Evolutionary conservation across 2,888 invertebrate genomes (phyloP).

Genomic region (Agonopterix alstromeriana): DNA sequence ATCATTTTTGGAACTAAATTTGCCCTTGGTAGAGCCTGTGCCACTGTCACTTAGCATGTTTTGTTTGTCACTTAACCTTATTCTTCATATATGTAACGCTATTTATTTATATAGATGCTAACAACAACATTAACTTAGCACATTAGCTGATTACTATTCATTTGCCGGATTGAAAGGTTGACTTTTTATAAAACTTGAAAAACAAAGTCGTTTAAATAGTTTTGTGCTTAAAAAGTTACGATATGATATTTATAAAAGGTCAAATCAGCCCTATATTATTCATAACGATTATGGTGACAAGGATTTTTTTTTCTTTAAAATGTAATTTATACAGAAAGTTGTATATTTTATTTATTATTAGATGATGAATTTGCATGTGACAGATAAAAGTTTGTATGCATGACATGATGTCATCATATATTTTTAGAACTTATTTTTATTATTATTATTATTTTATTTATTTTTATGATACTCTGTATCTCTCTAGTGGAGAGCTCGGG

Average conservation of each 20-base stretch:
- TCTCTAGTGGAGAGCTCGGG: conserved; percentile 77
- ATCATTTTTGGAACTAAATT: conserved; percentile 59
- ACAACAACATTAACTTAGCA: conserved; percentile 46
- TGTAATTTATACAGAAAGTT: too few relatives aligned
- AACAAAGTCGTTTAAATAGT: neutral
- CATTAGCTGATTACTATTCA: conserved; percentile 20
- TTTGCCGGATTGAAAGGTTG: conserved; percentile 32
- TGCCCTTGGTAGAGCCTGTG: conserved; percentile 71
- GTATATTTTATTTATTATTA: neutral
- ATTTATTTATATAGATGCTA: conserved; percentile 50
- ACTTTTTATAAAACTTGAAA: conserved; percentile 8
- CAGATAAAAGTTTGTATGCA: conserved; percentile 61
- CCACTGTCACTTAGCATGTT: conserved; percentile 69
- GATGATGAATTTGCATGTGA: conserved; percentile 50
- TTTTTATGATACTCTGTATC: conserved; percentile 43
- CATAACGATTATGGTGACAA: neutral
- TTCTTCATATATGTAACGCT: conserved; percentile 48
- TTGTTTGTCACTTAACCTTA: conserved; percentile 50
- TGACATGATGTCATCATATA: conserved; percentile 49
- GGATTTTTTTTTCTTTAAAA: neutral
- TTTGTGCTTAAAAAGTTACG: conserved; percentile 1
- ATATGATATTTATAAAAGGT: too few relatives aligned
- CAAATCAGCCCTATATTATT: too few relatives aligned
- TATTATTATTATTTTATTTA: conserved; percentile 24
- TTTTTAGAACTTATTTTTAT: conserved; percentile 13